Evolutionary conservation across 2,888 invertebrate genomes (phyloP).

Genomic region (Morpho helenor): DNA sequence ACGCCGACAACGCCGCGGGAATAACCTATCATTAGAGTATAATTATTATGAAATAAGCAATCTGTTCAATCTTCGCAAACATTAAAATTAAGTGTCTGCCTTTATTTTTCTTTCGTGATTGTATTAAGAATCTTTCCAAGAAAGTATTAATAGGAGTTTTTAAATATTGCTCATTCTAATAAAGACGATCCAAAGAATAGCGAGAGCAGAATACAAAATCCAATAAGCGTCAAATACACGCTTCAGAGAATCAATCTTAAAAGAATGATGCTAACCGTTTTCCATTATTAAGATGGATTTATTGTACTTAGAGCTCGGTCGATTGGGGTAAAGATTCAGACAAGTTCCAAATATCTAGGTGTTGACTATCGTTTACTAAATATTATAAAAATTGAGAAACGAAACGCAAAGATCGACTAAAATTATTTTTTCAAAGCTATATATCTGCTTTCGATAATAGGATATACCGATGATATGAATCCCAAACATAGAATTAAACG

Average conservation of each 20-base stretch:
- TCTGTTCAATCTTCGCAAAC: neutral
- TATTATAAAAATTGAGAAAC: too few relatives aligned
- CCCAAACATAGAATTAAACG: too few relatives aligned
- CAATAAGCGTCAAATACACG: slow-evolving; percentile 59
- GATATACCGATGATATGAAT: too few relatives aligned
- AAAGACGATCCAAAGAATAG: slow-evolving; percentile 30
- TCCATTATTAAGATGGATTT: slow-evolving; percentile 61
- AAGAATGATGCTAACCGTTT: slow-evolving; percentile 58
- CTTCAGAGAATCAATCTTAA: slow-evolving; percentile 62
- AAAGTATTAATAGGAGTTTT: slow-evolving; percentile 24
- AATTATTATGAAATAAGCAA: too few relatives aligned
- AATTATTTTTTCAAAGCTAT: too few relatives aligned
- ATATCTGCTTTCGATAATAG: too few relatives aligned
- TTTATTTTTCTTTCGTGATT: slow-evolving; percentile 12
- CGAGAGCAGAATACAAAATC: slow-evolving; percentile 47
- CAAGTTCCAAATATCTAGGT: slow-evolving; percentile 27
- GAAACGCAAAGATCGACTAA: too few relatives aligned
- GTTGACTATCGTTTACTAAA: too few relatives aligned
- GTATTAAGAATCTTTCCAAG: slow-evolving; percentile 6
- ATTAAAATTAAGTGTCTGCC: slow-evolving; percentile 24
- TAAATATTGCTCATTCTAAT: slow-evolving; percentile 23
- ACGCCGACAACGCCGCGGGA: too few relatives aligned
- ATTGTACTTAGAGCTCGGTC: slow-evolving; percentile 25
- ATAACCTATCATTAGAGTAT: too few relatives aligned
- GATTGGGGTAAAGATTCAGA: slow-evolving; percentile 31